Evolutionary conservation across 2,113 vertebrate species (phyloP), one percentile per base, ranked within the genome.

Genomic region (Otocyon megalotis): DNA sequence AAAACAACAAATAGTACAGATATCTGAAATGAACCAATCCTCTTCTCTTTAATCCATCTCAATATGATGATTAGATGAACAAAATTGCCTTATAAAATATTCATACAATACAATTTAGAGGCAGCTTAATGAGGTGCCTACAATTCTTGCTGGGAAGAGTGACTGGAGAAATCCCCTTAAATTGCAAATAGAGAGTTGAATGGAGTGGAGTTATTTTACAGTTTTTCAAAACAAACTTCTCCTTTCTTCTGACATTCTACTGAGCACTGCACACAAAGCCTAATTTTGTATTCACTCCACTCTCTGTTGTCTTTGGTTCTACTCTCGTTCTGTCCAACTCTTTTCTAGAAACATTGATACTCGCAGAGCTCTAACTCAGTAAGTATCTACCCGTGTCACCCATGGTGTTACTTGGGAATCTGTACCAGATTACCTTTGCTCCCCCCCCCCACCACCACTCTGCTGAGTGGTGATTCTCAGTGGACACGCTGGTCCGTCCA

Each of bases 1-100:
- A 96, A 50, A 90, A 54, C 37, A 43, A 93, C 85, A 93, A 86
- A 86, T 60, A 92, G 14, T 20, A 13, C 22, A 54, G 60, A 81
- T 85, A 94, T 71, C 84, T 88, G 67, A 96, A 96, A 89, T n/a
- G 94, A 95, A 69, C 85, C 24, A 91, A 90, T 65, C 56, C 56
- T 63, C 37, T 95, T 93, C 88, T 92, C 89, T 86, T 97, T 96
- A 97, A 97, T 95, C 94, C 94, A 88, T 97, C 91, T 97, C 62
- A 96, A 62, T 96, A 95, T 54, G 77, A 72, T 84, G 71, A 90
- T 83, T 98, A 96, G 89, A 97, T 93, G 93, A 95, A 86, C 65
- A 85, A 95, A 98, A 98, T 65, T 97, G 90, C 93, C 94, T 95
- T 71, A 97, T 97, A 53, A 98, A 98, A 97, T 77, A 94, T 95